Evolutionary conservation across 2,113 vertebrate species (phyloP).

Genomic region (Aspidoscelis tigris): DNA sequence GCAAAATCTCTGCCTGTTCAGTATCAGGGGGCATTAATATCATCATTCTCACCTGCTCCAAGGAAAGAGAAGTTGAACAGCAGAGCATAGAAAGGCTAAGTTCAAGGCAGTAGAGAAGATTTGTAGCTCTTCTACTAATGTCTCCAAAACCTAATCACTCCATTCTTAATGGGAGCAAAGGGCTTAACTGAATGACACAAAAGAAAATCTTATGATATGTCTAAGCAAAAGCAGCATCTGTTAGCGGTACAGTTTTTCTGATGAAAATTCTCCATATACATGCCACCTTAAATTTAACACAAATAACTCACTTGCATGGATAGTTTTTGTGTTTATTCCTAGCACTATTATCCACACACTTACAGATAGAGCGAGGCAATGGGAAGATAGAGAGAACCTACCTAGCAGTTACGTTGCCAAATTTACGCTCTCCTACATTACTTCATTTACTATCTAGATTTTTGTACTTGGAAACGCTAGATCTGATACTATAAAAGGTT

Average conservation of each 20-base stretch:
- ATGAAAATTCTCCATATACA: neutral
- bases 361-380: too few relatives aligned
- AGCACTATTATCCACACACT: neutral
- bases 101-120: neutral
- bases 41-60: neutral
- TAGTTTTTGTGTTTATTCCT: neutral
- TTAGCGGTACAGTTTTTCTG: neutral
- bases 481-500: neutral
- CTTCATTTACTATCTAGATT: neutral
- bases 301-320: neutral
- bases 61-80: neutral
- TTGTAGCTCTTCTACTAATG: neutral
- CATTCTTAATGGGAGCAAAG: neutral
- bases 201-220: conserved; percentile 3
- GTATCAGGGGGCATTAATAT: neutral
- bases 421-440: neutral
- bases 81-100: neutral
- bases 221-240: neutral
- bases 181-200: conserved; percentile 13
- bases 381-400: neutral
- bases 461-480: neutral
- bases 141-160: neutral
- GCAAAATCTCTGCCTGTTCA: neutral
- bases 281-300: neutral
- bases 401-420: neutral